These are phyloP conservation scores for Eilema sororculum DNA, from an alignment of 2,888 invertebrate genomes.

Conservation along the genomic window DNA sequence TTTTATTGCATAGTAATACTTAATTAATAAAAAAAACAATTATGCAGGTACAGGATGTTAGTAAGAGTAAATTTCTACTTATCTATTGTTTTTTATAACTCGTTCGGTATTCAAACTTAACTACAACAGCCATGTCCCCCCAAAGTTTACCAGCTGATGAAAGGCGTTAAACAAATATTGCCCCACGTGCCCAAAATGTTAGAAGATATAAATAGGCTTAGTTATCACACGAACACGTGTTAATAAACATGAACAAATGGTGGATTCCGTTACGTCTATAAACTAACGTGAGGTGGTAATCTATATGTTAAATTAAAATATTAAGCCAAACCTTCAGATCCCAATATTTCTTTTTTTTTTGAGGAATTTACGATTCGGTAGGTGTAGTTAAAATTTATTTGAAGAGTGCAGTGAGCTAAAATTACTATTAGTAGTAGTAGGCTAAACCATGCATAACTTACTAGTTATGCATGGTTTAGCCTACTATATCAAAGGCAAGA, in stretches of 20 bases:
- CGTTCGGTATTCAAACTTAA: neutral
- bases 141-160: neutral
- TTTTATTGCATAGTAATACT: too few relatives aligned
- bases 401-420: too few relatives aligned
- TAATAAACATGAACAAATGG: neutral
- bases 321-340: neutral
- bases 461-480: too few relatives aligned
- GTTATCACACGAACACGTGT: conserved; percentile 4
- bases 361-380: too few relatives aligned
- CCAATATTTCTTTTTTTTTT: too few relatives aligned
- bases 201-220: conserved; percentile 12
- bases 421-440: too few relatives aligned
- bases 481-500: too few relatives aligned
- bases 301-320: neutral
- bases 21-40: too few relatives aligned
- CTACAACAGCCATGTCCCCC: neutral
- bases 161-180: conserved; percentile 6
- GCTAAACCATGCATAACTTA: too few relatives aligned
- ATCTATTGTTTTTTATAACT: neutral
- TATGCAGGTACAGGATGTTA: neutral
- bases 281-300: neutral
- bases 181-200: neutral
- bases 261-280: neutral
- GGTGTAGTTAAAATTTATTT: too few relatives aligned
- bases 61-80: neutral